These are phyloP conservation scores for Sarcophaga variegata DNA, from an alignment of 2,888 invertebrate species.

Conservation along the genomic window DNA sequence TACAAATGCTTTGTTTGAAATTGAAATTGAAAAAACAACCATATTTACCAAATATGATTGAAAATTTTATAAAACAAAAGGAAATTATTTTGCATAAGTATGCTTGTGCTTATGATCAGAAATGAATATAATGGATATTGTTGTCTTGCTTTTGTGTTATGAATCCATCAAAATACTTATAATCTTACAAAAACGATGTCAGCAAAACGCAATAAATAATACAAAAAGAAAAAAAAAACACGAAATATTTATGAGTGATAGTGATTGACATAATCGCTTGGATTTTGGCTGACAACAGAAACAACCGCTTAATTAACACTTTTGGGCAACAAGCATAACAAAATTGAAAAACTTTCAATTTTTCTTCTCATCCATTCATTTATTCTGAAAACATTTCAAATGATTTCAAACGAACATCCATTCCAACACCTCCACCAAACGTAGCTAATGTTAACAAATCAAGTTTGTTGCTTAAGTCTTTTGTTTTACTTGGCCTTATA, in stretches of 20 bases:
- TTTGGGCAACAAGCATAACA: not conserved
- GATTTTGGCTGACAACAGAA: not conserved
- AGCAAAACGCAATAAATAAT: not conserved
- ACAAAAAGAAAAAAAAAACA: not conserved
- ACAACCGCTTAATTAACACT: conserved; percentile 25
- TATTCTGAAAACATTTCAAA: not conserved
- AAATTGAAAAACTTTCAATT: conserved; percentile 41
- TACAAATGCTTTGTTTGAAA: too few relatives aligned
- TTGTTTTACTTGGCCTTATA: conserved; percentile 30
- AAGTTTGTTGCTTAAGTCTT: conserved; percentile 62
- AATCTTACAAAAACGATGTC: not conserved
- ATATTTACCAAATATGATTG: too few relatives aligned
- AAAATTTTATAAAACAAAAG: too few relatives aligned
- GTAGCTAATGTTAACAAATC: not conserved
- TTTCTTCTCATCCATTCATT: conserved; percentile 2
- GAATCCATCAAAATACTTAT: not conserved
- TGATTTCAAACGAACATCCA: not conserved
- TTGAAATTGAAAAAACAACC: too few relatives aligned
- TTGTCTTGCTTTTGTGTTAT: too few relatives aligned
- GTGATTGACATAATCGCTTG: conserved; percentile 51
- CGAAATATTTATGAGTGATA: conserved; percentile 19
- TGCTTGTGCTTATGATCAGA: too few relatives aligned
- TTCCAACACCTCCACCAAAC: not conserved
- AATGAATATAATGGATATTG: too few relatives aligned
- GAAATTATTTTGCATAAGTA: too few relatives aligned